phyloP scores from a whole-genome alignment of 1,140 invertebrate species.

The Pantala flavescens region DNA sequence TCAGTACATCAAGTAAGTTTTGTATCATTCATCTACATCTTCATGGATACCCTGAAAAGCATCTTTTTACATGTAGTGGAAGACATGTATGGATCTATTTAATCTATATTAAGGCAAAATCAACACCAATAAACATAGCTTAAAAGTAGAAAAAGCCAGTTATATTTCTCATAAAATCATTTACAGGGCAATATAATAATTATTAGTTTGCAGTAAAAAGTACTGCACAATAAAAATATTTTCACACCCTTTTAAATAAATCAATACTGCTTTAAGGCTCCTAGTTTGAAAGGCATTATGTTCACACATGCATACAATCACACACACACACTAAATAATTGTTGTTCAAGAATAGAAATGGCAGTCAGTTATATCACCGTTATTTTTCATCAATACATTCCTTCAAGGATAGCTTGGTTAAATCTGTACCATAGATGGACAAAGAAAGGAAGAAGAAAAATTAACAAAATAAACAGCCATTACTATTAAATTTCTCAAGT shows the following conservation, averaged over 20 bases:
- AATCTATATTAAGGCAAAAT: too few relatives aligned
- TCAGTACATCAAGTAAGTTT: too few relatives aligned
- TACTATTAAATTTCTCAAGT: background rate
- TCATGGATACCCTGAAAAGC: too few relatives aligned
- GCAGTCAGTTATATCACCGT: background rate
- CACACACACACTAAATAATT: background rate
- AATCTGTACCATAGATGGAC: background rate
- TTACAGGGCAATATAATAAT: background rate
- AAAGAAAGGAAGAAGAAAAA: background rate
- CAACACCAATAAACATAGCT: background rate
- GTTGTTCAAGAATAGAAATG: background rate
- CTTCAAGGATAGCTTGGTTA: background rate
- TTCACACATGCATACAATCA: background rate
- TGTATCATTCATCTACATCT: too few relatives aligned
- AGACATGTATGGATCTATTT: too few relatives aligned
- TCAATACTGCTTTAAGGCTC: constrained; percentile 2
- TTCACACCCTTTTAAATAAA: constrained; percentile 8
- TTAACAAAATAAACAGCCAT: background rate
- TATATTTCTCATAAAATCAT: constrained; percentile 4
- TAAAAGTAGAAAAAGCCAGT: constrained; percentile 6
- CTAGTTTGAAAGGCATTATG: background rate
- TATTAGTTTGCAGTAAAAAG: constrained; percentile 7
- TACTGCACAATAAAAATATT: background rate
- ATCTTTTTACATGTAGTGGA: too few relatives aligned
- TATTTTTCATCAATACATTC: background rate